Base-by-base conservation (phyloP, 2,113 vertebrate species). In the Otocyon megalotis region DNA sequence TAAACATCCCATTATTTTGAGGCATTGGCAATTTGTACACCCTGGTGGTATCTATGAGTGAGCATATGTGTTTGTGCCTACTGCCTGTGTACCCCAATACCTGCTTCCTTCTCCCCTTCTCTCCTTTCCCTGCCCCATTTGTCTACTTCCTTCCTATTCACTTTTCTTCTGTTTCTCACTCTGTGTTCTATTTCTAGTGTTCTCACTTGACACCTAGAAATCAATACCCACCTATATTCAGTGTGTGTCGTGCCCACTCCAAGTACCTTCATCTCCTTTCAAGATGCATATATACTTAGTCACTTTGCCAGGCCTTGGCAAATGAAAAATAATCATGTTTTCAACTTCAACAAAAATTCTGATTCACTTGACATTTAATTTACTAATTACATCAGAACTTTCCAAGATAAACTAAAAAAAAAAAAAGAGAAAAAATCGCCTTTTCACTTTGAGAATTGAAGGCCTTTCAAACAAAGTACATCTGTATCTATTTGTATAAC, bases 301-400 rank as follows among this genome's bases (percentile, higher is more conserved):
- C 63, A 85, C 58, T 94, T 88, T 88, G 81, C 32, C 67, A 83
- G 58, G 54, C 81, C 74, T 2, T 22, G 72, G 83, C 53, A 97
- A 97, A 97, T 96, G 85, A 98, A 97, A 96, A 87, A 86, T 94
- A 96, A 86, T 84, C 71, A 94, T 71, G 96, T 76, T 97, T 98
- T 95, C 56, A 94, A 94, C 97, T 98, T 60, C 22, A 87, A 50
- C 82, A 97, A 28, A 82, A 96, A 95, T 90, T 58, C 58, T 35
- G 81, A 94, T 81, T 96, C 60, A 17, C 3, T 26, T 35, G 63
- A 90, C 96, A 85, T 63, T 53, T 96, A 76, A 67, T 95, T 91
- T 26, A 91, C 90, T 90, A 96, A 97, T 92, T 96, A 98, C 60
- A 63, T 56, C 1, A 77, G 77, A 96, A 67, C 56, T n/a, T 94